Base-by-base conservation (phyloP, 2,797 vertebrate species). In the Pipistrellus nathusii region DNA sequence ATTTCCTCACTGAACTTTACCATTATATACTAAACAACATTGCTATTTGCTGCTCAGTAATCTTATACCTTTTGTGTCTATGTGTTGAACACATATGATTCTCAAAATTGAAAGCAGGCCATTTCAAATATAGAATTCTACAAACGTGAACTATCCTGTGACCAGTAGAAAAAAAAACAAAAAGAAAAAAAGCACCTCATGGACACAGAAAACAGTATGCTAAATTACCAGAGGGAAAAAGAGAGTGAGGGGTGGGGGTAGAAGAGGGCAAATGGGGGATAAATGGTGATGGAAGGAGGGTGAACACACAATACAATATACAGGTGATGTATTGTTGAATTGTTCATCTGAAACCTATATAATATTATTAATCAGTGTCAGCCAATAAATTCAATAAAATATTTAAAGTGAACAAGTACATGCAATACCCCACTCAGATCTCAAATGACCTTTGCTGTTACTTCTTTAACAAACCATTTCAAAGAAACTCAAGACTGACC, bases 381-480 rank as follows among this genome's bases (percentile, higher is more conserved):
- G 13, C 20, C 32, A 78, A 38, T 25, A 78, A 78, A 35, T 55
- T 78, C 12, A 55, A 55, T 25, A 5, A 15, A 77, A 77, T 55
- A 7, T 69, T 38, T 46, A 73, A 46, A 18, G 27, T 77, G 53
- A 35, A 38, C 32, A 55, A 53, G 85, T 77, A 83, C 84, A 73
- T 69, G 55, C 25, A 94, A 88, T 97, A 44, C 4, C 80, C 6
- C 14, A 90, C 9, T 90, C 27, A 72, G 30, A 82, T 69, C 81
- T 91, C 30, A 68, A 53, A 21, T 91, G 62, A 94, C 0, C 0
- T 95, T 93, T 86, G 38, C 11, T 75, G 55, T 30, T 94, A 55
- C 83, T 94, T 35, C 94, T 69, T 89, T 96, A 94, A 85, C 38
- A 96, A 91, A 96, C 89, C 7, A 81, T 94, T 97, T 96, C 80